Conservation (phyloP, 1,140 invertebrate genomes). For the Ptiloglossa arizonensis region DNA sequence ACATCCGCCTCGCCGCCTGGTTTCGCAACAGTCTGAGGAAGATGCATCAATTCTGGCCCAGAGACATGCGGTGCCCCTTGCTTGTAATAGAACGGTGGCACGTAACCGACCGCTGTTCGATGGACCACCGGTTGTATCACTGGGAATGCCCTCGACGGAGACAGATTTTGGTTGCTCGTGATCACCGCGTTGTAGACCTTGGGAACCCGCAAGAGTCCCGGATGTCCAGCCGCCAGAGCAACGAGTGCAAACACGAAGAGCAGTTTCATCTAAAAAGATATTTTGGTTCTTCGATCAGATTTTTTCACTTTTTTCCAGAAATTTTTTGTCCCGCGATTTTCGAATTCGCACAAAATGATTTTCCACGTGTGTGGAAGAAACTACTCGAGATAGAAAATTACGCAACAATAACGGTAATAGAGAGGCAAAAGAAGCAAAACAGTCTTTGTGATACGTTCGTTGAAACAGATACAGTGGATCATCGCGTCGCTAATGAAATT, state of each 20-base stretch:
- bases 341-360: too few species aligned
- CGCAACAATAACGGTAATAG: not conserved
- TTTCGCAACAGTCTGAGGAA: not conserved
- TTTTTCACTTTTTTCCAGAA: too few species aligned
- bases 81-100: slow-evolving; percentile 78
- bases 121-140: slow-evolving; percentile 87
- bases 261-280: slow-evolving; percentile 69
- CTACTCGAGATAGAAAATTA: not conserved
- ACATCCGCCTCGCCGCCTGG: not conserved
- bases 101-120: slow-evolving; percentile 82
- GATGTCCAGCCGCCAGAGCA: slow-evolving; percentile 67
- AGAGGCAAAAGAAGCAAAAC: not conserved
- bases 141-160: slow-evolving; percentile 87
- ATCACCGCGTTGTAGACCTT: slow-evolving; percentile 90
- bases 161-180: slow-evolving; percentile 87
- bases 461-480: slow-evolving; percentile 7
- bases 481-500: slow-evolving; percentile 2
- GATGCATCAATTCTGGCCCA: slow-evolving; percentile 59
- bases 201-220: slow-evolving; percentile 82
- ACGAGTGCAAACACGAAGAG: slow-evolving; percentile 59
- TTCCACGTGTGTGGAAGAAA: too few species aligned
- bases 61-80: slow-evolving; percentile 68
- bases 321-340: too few species aligned
- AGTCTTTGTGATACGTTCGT: too few species aligned
- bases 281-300: not conserved